Conservation (phyloP, 2,113 vertebrate species). For the Amia ocellicauda region DNA sequence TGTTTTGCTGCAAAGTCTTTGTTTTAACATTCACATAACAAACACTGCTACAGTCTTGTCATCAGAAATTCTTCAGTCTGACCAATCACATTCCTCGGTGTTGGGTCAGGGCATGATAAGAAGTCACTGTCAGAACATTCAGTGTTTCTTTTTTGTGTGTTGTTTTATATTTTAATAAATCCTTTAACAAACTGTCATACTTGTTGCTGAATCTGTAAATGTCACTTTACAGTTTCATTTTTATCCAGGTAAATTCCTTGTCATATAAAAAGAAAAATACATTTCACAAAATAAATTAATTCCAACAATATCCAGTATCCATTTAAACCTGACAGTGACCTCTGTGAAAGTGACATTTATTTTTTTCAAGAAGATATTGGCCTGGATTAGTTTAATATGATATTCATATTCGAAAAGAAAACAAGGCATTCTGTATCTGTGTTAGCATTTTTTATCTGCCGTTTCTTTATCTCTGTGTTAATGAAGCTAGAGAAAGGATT, state of each 20-base stretch:
- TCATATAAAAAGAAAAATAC: slow-evolving; percentile 41
- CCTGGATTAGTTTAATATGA: slow-evolving; percentile 9
- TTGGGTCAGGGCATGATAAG: slow-evolving; percentile 13
- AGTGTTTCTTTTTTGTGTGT: not conserved
- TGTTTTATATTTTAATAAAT: not conserved
- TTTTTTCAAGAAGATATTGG: not conserved
- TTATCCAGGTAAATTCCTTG: slow-evolving; percentile 41
- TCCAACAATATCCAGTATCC: slow-evolving; percentile 8
- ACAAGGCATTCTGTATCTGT: not conserved
- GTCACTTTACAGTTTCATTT: not conserved
- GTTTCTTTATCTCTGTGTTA: not conserved
- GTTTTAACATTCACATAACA: slow-evolving; percentile 44
- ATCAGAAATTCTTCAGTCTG: slow-evolving; percentile 27
- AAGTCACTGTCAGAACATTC: slow-evolving; percentile 8
- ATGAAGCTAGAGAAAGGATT: not conserved
- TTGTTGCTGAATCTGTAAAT: not conserved
- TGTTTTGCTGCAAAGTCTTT: slow-evolving; percentile 32
- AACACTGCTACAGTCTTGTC: slow-evolving; percentile 25
- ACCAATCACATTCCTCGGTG: slow-evolving; percentile 21
- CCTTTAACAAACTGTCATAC: not conserved
- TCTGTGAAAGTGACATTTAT: slow-evolving; percentile 13
- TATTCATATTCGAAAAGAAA: slow-evolving; percentile 1
- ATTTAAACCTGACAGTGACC: slow-evolving; percentile 26
- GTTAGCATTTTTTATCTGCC: not conserved
- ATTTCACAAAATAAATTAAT: slow-evolving; percentile 53